Conservation (phyloP, 2,888 invertebrate species). For the Hymenopus coronatus region DNA sequence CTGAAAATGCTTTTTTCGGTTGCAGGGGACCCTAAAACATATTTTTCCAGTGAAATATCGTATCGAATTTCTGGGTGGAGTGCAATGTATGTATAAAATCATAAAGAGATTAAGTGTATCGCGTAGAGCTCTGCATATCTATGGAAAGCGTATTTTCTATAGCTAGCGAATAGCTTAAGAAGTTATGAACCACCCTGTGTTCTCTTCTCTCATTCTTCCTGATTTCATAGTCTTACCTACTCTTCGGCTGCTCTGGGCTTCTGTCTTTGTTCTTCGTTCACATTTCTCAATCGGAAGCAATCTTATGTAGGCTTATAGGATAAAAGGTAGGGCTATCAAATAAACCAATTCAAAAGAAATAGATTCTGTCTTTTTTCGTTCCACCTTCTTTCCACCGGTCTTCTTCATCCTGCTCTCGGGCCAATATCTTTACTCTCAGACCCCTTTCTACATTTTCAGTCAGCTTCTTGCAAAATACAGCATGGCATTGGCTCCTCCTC, state of each 20-base stretch:
- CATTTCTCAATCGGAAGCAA: slow-evolving; percentile 19
- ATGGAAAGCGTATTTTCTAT: too few relatives aligned
- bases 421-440: not conserved
- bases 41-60: too few relatives aligned
- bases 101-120: too few relatives aligned
- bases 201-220: not conserved
- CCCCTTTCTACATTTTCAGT: not conserved
- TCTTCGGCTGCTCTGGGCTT: not conserved
- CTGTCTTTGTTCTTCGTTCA: slow-evolving; percentile 3
- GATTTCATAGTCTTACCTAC: not conserved
- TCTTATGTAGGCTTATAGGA: slow-evolving; percentile 20
- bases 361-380: not conserved
- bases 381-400: not conserved
- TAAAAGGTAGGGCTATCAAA: slow-evolving; percentile 11
- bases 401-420: not conserved
- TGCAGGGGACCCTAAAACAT: too few relatives aligned
- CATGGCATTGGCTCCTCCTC: not conserved
- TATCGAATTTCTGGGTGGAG: too few relatives aligned
- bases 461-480: not conserved
- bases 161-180: not conserved
- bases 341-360: slow-evolving; percentile 9
- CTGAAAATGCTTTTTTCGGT: too few relatives aligned
- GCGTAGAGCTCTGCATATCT: too few relatives aligned
- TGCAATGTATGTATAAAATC: too few relatives aligned
- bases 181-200: not conserved